Evolutionary conservation across 2,797 vertebrate species (phyloP).

Genomic region (Oryzias sinensis): DNA sequence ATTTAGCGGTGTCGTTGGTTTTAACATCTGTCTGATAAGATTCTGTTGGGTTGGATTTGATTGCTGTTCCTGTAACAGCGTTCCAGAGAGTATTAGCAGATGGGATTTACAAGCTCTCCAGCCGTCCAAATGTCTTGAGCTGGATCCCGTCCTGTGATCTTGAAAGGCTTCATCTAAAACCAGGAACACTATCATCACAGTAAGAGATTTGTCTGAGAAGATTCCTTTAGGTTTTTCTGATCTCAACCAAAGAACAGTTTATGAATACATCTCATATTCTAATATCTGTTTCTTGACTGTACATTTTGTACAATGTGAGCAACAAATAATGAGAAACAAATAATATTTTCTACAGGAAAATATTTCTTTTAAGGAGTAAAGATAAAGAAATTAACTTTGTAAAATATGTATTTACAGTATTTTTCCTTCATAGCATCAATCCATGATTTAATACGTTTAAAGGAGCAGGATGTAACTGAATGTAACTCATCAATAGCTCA

Average conservation of each 20-base stretch:
- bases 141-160: slow-evolving; percentile 53
- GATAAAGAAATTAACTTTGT: too few species aligned
- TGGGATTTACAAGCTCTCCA: slow-evolving; percentile 59
- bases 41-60: slow-evolving; percentile 48
- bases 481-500: too few species aligned
- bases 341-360: too few species aligned
- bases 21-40: slow-evolving; percentile 55
- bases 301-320: too few species aligned
- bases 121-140: slow-evolving; percentile 53
- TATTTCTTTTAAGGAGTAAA: too few species aligned
- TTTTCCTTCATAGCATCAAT: too few species aligned
- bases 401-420: too few species aligned
- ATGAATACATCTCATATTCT: too few species aligned
- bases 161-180: slow-evolving; percentile 53
- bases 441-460: too few species aligned
- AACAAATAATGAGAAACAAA: too few species aligned
- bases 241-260: slow-evolving; percentile 24
- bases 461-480: too few species aligned
- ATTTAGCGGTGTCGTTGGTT: slow-evolving; percentile 48
- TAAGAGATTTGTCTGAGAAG: slow-evolving; percentile 52
- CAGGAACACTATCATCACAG: slow-evolving; percentile 57
- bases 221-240: slow-evolving; percentile 35
- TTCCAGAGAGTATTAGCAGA: slow-evolving; percentile 42
- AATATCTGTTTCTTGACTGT: too few species aligned
- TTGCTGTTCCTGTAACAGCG: slow-evolving; percentile 38